phyloP scores from a whole-genome alignment of 1,140 invertebrate species.

The Drosophila sucinea region DNA sequence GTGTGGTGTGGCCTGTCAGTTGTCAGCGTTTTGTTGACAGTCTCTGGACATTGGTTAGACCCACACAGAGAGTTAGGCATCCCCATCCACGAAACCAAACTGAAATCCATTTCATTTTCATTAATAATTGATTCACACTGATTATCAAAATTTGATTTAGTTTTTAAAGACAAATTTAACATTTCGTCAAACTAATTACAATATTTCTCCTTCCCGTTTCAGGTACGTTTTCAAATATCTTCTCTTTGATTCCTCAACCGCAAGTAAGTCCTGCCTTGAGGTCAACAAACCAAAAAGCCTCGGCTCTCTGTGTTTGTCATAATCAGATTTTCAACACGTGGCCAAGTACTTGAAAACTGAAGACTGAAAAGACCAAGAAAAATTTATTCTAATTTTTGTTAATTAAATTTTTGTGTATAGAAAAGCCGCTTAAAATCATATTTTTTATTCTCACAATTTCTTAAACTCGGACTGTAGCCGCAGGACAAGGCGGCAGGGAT shows the following conservation, averaged over 20 bases:
- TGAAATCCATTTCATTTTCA: conserved; percentile 41
- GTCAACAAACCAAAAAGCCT: conserved; percentile 47
- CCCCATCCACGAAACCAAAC: not conserved
- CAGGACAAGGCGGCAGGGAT: not conserved
- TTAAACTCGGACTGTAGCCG: conserved; percentile 63
- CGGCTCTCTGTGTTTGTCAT: conserved; percentile 47
- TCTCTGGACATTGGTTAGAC: conserved; percentile 46
- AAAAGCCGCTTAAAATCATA: conserved; percentile 71
- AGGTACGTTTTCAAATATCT: conserved; percentile 53
- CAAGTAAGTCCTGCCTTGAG: conserved; percentile 57
- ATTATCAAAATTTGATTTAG: conserved; percentile 64
- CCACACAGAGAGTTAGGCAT: conserved; percentile 10
- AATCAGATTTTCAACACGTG: conserved; percentile 72
- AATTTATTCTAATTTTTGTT: conserved; percentile 64
- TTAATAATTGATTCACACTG: conserved; percentile 65
- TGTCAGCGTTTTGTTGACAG: conserved; percentile 72
- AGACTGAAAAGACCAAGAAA: conserved; percentile 25
- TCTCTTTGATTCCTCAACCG: conserved; percentile 42
- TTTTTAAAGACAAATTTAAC: conserved; percentile 42
- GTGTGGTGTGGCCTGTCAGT: conserved; percentile 62
- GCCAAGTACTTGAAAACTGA: conserved; percentile 26
- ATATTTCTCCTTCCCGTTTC: conserved; percentile 31
- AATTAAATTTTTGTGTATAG: conserved; percentile 62
- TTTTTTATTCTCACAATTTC: conserved; percentile 43
- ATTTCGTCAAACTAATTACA: not conserved